Evolutionary conservation across 2,888 invertebrate genomes (phyloP).

Genomic region (Tortrix viridana): DNA sequence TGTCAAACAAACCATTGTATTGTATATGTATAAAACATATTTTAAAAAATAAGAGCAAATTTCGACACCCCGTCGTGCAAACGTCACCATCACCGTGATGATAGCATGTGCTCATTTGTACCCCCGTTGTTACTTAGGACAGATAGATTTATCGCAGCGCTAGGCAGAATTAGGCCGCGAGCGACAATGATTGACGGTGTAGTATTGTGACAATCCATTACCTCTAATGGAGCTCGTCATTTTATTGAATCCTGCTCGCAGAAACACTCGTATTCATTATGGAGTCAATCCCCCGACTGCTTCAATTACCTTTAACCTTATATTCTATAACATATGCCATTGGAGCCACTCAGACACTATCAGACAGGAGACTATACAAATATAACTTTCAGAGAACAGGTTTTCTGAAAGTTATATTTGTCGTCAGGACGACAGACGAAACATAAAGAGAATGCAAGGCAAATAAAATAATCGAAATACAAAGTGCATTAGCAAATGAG

Average conservation of each 20-base stretch:
- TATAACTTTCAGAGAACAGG: constrained; percentile 22
- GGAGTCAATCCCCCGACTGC: constrained; percentile 3
- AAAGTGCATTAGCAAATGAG: constrained; percentile 54
- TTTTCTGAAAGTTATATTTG: no score
- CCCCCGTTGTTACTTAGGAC: constrained; percentile 13
- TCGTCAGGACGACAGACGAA: constrained; percentile 19
- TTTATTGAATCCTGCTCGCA: constrained; percentile 33
- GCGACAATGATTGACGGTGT: constrained; percentile 56
- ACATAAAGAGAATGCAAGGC: constrained; percentile 24
- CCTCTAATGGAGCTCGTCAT: constrained; percentile 53
- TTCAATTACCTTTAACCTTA: constrained; percentile 8
- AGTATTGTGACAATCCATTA: constrained; percentile 62
- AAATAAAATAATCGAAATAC: constrained; percentile 35
- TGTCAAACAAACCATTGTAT: no score
- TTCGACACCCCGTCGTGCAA: no score
- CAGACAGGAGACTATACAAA: not conserved
- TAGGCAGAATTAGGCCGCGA: constrained; percentile 53
- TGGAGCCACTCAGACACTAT: no score
- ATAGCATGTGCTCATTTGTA: constrained; percentile 7
- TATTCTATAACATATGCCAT: no score
- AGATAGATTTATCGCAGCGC: constrained; percentile 55
- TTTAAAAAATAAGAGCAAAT: no score
- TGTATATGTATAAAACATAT: no score
- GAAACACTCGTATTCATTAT: constrained; percentile 27
- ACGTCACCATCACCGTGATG: not conserved